These are phyloP conservation scores for Lamellibrachia columna DNA, from an alignment of 2,888 invertebrate species.

Conservation along the genomic window DNA sequence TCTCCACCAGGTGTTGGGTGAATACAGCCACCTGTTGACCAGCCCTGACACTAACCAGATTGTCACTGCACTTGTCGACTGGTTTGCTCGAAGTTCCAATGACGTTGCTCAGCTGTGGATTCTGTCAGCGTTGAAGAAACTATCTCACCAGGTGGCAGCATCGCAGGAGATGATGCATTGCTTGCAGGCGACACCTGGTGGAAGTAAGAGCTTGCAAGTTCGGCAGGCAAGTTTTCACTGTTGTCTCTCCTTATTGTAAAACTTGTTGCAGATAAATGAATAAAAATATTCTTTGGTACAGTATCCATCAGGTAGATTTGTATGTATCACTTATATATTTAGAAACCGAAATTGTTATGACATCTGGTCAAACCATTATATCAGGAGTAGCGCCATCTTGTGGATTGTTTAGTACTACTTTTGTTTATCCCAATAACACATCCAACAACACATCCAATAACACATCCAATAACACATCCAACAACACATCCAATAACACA, in stretches of 20 bases:
- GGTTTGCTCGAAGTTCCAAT: conserved; percentile 20
- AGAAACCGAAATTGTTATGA: not conserved
- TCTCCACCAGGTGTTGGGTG: conserved; percentile 26
- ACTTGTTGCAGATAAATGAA: conserved; percentile 20
- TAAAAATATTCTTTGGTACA: not conserved
- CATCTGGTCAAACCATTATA: not conserved
- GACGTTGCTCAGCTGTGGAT: conserved; percentile 13
- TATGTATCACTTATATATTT: not conserved
- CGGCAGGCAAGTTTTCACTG: not conserved
- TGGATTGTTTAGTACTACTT: not conserved
- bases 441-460: too few species aligned
- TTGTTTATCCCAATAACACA: too few species aligned
- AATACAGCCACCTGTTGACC: conserved; percentile 23
- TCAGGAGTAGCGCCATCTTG: not conserved
- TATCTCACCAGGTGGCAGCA: not conserved
- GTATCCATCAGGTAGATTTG: not conserved
- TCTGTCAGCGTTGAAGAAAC: conserved; percentile 18
- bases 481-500: too few species aligned
- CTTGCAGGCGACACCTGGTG: not conserved
- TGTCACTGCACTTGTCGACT: conserved; percentile 22
- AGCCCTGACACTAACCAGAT: conserved; percentile 20
- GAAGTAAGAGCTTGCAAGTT: not conserved
- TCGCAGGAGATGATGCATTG: not conserved
- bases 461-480: too few species aligned
- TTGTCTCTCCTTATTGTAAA: not conserved